Evolutionary conservation across 2,113 vertebrate genomes (phyloP).

Genomic region (Ceyx melanurus): DNA sequence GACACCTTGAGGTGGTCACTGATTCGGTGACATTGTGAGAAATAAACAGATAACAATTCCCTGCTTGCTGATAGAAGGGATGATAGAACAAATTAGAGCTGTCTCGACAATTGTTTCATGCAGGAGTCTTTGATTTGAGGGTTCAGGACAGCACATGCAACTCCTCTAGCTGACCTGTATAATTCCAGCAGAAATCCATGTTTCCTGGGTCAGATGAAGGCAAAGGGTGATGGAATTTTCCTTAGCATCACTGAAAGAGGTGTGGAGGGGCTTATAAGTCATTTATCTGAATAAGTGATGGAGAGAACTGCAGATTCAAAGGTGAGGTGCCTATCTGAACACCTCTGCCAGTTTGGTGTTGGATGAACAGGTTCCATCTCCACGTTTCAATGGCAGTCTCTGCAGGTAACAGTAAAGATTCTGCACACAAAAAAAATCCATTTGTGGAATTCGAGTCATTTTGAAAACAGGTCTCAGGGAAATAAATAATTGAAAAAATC

Average conservation of each 20-base stretch:
- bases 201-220: background rate
- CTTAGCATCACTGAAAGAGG: background rate
- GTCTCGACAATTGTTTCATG: background rate
- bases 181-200: background rate
- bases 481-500: background rate
- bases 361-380: background rate
- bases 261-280: fast-evolving
- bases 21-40: background rate
- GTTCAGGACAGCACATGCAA: background rate
- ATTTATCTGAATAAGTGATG: background rate
- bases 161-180: background rate
- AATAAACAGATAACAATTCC: background rate
- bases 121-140: background rate
- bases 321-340: background rate
- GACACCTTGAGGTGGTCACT: background rate
- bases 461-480: background rate
- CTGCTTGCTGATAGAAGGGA: background rate
- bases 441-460: background rate
- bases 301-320: background rate
- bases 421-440: background rate
- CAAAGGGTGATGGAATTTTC: background rate
- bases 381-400: background rate
- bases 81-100: background rate
- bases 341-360: background rate
- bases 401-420: background rate